phyloP scores from a whole-genome alignment of 1,140 invertebrate species.

The Frieseomelitta varia region DNA sequence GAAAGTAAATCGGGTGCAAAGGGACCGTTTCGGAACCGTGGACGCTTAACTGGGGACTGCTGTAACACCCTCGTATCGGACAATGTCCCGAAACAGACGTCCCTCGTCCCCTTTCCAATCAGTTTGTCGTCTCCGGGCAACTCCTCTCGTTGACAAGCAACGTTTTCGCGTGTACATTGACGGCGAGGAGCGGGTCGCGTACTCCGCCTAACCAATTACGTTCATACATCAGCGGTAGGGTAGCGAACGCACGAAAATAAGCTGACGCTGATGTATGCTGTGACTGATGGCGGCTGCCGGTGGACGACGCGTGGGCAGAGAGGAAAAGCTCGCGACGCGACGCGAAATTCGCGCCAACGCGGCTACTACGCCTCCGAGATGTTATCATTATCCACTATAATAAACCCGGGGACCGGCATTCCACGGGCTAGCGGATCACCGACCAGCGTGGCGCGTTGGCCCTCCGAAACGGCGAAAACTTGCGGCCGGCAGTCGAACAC shows the following conservation, averaged over 20 bases:
- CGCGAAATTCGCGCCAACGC: slow-evolving; percentile 36
- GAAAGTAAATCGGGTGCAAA: too few species aligned
- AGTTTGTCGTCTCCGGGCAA: slow-evolving; percentile 24
- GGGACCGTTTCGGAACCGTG: too few species aligned
- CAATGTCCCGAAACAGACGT: slow-evolving; percentile 29
- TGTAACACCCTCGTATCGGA: background rate
- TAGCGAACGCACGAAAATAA: slow-evolving; percentile 74
- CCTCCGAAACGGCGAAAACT: slow-evolving; percentile 42
- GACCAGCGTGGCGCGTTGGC: slow-evolving; percentile 46
- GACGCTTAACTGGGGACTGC: too few species aligned
- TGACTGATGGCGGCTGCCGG: slow-evolving; percentile 58
- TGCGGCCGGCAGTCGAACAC: slow-evolving; percentile 28
- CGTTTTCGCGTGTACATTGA: slow-evolving; percentile 61
- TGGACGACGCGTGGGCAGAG: slow-evolving; percentile 51
- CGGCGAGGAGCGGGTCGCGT: slow-evolving; percentile 37
- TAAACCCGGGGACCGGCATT: slow-evolving; percentile 72
- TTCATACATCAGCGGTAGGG: slow-evolving; percentile 72
- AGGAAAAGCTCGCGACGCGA: slow-evolving; percentile 16
- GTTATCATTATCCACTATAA: slow-evolving; percentile 79
- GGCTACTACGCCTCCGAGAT: slow-evolving; percentile 74
- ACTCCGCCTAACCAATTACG: slow-evolving; percentile 79
- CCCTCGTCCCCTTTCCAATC: slow-evolving; percentile 13
- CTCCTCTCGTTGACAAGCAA: slow-evolving; percentile 36
- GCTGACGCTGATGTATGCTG: slow-evolving; percentile 78
- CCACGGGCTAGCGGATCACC: slow-evolving; percentile 69